These are phyloP conservation scores for Drosophila guanche DNA, from an alignment of 1,140 invertebrate genomes.

Conservation along the genomic window DNA sequence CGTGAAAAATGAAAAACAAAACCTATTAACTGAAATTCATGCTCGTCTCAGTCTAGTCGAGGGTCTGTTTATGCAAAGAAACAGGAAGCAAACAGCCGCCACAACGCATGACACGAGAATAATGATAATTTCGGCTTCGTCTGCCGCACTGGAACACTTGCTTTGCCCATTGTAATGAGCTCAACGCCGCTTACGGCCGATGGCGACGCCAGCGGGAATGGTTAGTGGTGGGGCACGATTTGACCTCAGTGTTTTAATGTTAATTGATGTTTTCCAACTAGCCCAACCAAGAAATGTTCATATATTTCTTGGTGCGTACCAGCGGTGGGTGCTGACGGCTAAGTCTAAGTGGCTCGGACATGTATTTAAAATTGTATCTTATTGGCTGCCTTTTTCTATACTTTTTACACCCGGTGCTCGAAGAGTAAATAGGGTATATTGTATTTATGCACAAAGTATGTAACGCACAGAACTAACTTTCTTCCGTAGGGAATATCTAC, in stretches of 20 bases:
- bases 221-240: slow-evolving; percentile 37
- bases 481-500: too few relatives aligned
- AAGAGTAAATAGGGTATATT: too few relatives aligned
- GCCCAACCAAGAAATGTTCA: slow-evolving; percentile 39
- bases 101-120: slow-evolving; percentile 42
- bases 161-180: slow-evolving; percentile 43
- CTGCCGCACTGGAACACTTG: slow-evolving; percentile 36
- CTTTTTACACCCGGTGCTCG: too few relatives aligned
- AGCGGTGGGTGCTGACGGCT: slow-evolving; percentile 1
- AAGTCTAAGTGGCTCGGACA: not conserved
- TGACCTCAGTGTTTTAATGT: slow-evolving; percentile 51
- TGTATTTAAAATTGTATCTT: not conserved
- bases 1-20: slow-evolving; percentile 30
- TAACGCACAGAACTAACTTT: too few relatives aligned
- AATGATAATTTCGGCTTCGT: slow-evolving; percentile 48
- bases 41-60: slow-evolving; percentile 13
- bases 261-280: slow-evolving; percentile 54
- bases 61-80: slow-evolving; percentile 32
- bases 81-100: slow-evolving; percentile 42
- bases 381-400: too few relatives aligned
- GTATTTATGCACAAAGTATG: too few relatives aligned
- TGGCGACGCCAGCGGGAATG: slow-evolving; percentile 23
- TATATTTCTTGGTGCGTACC: slow-evolving; percentile 53
- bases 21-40: slow-evolving; percentile 14
- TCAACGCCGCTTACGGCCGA: too few relatives aligned